Evolutionary conservation across 2,797 vertebrate species (phyloP).

Genomic region (Ceryle rudis): DNA sequence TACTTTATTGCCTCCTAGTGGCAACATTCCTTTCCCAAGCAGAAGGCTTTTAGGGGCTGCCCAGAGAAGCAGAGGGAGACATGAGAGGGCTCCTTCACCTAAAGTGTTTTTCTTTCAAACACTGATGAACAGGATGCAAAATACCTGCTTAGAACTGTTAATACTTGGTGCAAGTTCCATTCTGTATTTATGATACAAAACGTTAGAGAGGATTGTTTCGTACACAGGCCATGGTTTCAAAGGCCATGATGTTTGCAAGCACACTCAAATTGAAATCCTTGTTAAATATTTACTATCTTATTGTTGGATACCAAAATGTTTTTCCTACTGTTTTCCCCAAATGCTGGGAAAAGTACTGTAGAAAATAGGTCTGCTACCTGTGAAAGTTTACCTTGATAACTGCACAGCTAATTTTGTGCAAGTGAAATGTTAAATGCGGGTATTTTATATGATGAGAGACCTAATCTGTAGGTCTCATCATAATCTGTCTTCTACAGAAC

Average conservation of each 20-base stretch:
- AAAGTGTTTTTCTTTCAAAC: background rate
- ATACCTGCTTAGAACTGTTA: background rate
- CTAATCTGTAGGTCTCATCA: no score
- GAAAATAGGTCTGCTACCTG: background rate
- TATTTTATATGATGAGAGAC: background rate
- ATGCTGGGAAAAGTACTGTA: background rate
- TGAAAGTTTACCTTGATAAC: background rate
- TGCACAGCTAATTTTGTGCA: background rate
- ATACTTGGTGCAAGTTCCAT: background rate
- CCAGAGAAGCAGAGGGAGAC: background rate
- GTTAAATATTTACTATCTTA: conserved; percentile 50
- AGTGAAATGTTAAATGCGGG: background rate
- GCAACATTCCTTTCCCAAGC: background rate
- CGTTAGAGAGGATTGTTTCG: background rate
- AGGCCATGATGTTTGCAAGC: background rate
- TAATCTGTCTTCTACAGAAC: background rate
- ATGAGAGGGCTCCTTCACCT: background rate
- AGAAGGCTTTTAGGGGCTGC: background rate
- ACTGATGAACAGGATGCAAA: background rate
- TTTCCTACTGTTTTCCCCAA: background rate
- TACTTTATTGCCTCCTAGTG: background rate
- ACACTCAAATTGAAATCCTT: conserved; percentile 2
- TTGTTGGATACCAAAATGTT: background rate
- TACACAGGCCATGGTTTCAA: background rate
- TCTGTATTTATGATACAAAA: background rate